A percentile compares a stretch with the other conserved stretches of the same genome.
phyloP scores from a whole-genome alignment of 92 coral and sea anemone species.

The Parazoanthus swiftii region DNA sequence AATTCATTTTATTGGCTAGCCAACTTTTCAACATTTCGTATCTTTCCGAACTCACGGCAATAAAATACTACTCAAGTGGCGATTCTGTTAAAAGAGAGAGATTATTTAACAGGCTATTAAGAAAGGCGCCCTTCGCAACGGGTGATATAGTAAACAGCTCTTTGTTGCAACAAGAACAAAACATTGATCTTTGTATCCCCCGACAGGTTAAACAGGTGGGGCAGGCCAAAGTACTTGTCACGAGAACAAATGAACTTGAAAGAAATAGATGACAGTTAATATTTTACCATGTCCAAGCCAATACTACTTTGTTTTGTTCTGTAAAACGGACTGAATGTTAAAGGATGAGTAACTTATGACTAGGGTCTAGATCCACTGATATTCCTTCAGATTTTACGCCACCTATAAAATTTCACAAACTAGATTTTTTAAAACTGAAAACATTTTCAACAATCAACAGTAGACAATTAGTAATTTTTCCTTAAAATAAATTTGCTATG shows the following conservation, averaged over 20 bases:
- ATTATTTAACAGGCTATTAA: neutral
- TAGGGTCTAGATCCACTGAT: neutral
- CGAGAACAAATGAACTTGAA: neutral
- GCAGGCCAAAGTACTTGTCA: neutral
- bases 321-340: too few species aligned
- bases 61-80: neutral
- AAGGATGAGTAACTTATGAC: too few species aligned
- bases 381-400: neutral
- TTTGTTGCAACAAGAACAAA: neutral
- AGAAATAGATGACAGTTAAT: neutral
- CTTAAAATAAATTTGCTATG: neutral
- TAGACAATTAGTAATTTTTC: neutral
- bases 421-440: too few species aligned
- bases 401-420: neutral
- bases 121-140: neutral
- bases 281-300: neutral
- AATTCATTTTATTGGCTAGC: neutral
- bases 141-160: neutral
- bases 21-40: neutral
- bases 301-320: neutral
- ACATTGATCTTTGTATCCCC: neutral
- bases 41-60: neutral
- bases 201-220: slow-evolving; percentile 3
- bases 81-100: neutral
- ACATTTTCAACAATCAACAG: neutral